Evolutionary conservation across 1,140 invertebrate species (phyloP).

Genomic region (Camponotus floridanus): DNA sequence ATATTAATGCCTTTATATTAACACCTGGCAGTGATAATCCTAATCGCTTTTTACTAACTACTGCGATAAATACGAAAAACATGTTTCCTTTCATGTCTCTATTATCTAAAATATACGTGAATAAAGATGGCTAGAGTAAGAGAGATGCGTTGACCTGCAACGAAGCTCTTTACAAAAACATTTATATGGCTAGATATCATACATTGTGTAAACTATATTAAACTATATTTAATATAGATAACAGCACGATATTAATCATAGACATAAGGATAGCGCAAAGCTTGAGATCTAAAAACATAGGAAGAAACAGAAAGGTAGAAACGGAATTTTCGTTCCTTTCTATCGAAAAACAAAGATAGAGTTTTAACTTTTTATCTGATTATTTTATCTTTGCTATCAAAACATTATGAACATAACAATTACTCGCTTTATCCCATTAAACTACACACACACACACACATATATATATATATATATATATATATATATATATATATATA

Average conservation of each 20-base stretch:
- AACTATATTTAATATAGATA: background rate
- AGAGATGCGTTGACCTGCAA: slow-evolving; percentile 71
- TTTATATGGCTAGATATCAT: background rate
- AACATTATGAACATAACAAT: too few relatives aligned
- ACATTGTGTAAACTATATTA: slow-evolving; percentile 41
- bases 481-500: too few relatives aligned
- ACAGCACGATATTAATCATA: background rate
- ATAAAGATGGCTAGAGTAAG: slow-evolving; percentile 26
- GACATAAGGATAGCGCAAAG: background rate
- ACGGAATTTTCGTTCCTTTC: too few relatives aligned
- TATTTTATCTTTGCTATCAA: too few relatives aligned
- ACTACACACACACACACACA: too few relatives aligned
- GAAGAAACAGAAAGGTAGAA: too few relatives aligned
- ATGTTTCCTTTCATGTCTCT: slow-evolving; percentile 17
- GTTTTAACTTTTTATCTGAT: too few relatives aligned
- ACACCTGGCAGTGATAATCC: slow-evolving; percentile 74
- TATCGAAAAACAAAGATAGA: too few relatives aligned
- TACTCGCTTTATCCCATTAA: too few relatives aligned
- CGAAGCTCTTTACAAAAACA: slow-evolving; percentile 51
- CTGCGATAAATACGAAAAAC: slow-evolving; percentile 56
- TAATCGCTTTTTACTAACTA: slow-evolving; percentile 61
- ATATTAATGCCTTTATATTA: slow-evolving; percentile 67
- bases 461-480: too few relatives aligned
- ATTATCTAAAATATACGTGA: slow-evolving; percentile 61
- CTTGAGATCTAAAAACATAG: background rate